Base-by-base conservation (phyloP, 92 coral and sea anemone genomes). In the Palythoa caribaeorum region DNA sequence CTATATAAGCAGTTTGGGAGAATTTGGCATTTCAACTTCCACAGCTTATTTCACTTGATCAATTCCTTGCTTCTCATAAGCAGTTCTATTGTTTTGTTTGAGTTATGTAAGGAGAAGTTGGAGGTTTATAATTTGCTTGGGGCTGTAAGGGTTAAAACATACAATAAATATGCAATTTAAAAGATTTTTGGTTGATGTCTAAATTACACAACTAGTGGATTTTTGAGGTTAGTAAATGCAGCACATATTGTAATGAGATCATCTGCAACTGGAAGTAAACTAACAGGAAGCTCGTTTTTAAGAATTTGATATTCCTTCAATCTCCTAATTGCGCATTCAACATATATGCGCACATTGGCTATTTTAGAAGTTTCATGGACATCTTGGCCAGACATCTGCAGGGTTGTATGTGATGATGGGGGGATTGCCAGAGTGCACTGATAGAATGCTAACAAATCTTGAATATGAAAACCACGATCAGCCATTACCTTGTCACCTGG, bases 241-340 rank as follows among this genome's bases (percentile, higher is more conserved):
- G 92, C 89, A 91, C 78, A 88, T 0, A 78, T 76, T 38, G 76
- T 88, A 36, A 89, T 19, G 2, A 93, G 86, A 86, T 89, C 90
- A 91, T 86, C 96, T 7, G 54, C 79, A 21, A 93, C 40, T 1
- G 96, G 91, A 17, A 93, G 65, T 10, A 69, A 63, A 54, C 69
- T 79, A 10, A 89, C 80, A 38, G 90, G 96, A 2, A 93, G 66
- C 77, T 87, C 91, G 35, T 73, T 75, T 36, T 81, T 87, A 13
- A 83, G 76, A 77, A 87, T 91, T 9, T 71, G 86, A 65, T 54
- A 91, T 37, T 91, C 91, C 37, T 91, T 91, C 80, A 76, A 8
- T 37, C 87, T 75, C 36, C 80, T 76, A n/a, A 73, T 39, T 73
- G 54, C 53, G 5, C 28, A 39, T 8, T 73, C 77, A 0, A 73